A percentile compares a stretch with the other conserved stretches of the same genome.
Conservation (phyloP, 2,113 vertebrate genomes). For the Rhea pennata region DNA sequence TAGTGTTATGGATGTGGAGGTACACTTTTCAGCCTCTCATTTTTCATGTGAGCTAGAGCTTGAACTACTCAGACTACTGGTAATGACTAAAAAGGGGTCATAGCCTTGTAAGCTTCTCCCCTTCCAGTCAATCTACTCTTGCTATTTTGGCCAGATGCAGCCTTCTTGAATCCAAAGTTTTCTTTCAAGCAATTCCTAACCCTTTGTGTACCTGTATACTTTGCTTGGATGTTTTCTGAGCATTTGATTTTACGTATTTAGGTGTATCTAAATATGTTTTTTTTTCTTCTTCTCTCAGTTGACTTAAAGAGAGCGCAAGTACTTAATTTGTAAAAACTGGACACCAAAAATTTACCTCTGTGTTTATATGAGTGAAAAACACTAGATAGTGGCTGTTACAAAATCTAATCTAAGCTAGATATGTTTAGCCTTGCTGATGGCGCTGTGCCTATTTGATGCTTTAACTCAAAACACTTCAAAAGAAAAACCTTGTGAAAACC, state of each 20-base stretch:
- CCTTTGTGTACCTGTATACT: not conserved
- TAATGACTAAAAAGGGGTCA: not conserved
- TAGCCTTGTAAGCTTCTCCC: rapidly evolving
- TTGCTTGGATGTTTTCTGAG: not conserved
- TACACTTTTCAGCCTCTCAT: not conserved
- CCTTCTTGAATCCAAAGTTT: not conserved
- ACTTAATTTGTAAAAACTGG: not conserved
- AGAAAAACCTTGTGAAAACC: not conserved
- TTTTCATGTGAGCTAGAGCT: not conserved
- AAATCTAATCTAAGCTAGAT: not conserved
- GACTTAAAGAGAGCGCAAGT: not conserved
- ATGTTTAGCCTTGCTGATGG: not conserved
- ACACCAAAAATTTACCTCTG: not conserved
- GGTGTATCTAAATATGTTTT: not conserved
- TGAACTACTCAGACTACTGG: not conserved
- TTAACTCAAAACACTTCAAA: not conserved
- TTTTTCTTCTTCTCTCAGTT: not conserved
- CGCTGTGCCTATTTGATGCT: not conserved
- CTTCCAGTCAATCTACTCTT: not conserved
- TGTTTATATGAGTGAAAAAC: not conserved
- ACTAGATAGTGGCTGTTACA: not conserved
- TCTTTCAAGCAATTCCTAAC: not conserved
- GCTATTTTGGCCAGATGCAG: not conserved
- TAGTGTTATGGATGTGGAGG: not conserved
- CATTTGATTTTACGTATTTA: not conserved